Conservation (phyloP, 2,113 vertebrate species). For the Aleadryas rufinucha region DNA sequence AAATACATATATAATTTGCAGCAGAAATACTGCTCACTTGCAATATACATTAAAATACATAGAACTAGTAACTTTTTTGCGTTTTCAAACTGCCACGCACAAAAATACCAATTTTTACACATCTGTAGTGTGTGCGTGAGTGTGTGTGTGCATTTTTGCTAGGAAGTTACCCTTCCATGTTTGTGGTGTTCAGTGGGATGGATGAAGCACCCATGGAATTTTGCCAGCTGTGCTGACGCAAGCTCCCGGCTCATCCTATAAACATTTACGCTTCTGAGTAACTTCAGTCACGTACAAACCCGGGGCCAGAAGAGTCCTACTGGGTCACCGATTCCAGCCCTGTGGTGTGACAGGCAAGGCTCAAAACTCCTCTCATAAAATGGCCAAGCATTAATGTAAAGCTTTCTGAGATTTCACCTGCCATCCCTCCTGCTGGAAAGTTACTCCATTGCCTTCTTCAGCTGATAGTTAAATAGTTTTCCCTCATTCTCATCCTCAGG, state of each 20-base stretch:
- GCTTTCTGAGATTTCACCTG: neutral
- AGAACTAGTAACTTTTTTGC: neutral
- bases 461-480: neutral
- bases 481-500: neutral
- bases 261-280: conserved; percentile 49
- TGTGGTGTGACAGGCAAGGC: neutral
- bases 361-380: neutral
- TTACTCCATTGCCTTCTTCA: neutral
- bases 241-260: conserved; percentile 9
- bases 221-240: conserved; percentile 26
- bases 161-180: neutral
- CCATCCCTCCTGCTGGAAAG: neutral
- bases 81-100: neutral
- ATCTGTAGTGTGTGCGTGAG: neutral
- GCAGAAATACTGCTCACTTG: neutral
- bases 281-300: conserved; percentile 10
- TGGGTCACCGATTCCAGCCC: neutral
- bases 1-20: neutral
- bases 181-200: neutral
- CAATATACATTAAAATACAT: neutral
- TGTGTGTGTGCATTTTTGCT: neutral
- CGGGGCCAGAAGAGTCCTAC: neutral
- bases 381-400: neutral
- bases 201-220: neutral
- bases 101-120: neutral